Evolutionary conservation across 2,888 invertebrate genomes (phyloP), one percentile per base, ranked within the genome.

Genomic region (Drosophila paranaensis): DNA sequence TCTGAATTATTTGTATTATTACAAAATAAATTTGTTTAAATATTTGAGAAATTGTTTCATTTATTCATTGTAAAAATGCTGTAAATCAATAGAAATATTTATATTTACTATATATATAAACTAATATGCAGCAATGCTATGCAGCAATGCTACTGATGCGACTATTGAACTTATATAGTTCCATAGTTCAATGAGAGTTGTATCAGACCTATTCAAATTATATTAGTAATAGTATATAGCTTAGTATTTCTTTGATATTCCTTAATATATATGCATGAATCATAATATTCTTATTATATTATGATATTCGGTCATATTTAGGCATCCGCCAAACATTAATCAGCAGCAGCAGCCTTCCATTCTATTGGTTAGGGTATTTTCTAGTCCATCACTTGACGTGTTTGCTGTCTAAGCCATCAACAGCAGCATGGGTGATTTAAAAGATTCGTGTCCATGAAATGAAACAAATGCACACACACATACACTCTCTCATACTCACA

Each of bases 381-480:
- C 5, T 2, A 25, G 37, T 37, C 10, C 14, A 1, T 14, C 20
- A 53, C n/a, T n/a, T 25, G 16, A n/a, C 10, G 14, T 25, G n/a
- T 6, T 16, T 13, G 11, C n/a, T 40, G 16, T 40, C 40, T 30
- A 4, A 40, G 39, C 25, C 39, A 39, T 54, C 40, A 37, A 10
- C 39, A 30, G 40, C 53, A 25, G 27, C 10, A 46, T 46, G 14
- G 11, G 16, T 10, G n/a, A 10, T 45, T 43, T 35, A 33, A 33
- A 10, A 56, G 33, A 56, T 43, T 45, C 35, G n/a, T 20, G n/a
- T n/a, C n/a, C 35, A 56, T 56, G 35, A 20, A 43, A 35, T 35
- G 11, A 56, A 43, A 56, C 20, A 57, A n/a, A 42, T 25, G 30
- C 9, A 33, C 43, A 43, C 16, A 5, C 27, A 5, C 27, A 5